These are phyloP conservation scores for Pangasianodon gigas DNA, from an alignment of 2,113 vertebrate species.

Conservation along the genomic window DNA sequence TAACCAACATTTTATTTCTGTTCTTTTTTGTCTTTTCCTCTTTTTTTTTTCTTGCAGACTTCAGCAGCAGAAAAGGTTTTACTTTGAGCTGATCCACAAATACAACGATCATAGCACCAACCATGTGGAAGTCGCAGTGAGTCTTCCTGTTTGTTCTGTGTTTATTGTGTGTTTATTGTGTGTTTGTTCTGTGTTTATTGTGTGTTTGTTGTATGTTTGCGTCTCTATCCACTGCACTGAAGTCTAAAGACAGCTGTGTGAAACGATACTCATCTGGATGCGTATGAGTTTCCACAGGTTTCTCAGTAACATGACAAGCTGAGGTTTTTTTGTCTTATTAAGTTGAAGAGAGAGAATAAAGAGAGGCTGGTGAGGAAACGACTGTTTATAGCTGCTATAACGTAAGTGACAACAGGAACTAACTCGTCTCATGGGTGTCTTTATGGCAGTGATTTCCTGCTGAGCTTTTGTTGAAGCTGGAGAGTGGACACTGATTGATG, in stretches of 20 bases:
- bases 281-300: background rate
- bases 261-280: background rate
- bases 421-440: background rate
- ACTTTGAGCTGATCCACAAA: slow-evolving; percentile 93
- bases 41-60: slow-evolving; percentile 71
- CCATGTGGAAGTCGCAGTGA: slow-evolving; percentile 78
- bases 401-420: background rate
- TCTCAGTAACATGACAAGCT: background rate
- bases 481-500: too few relatives aligned
- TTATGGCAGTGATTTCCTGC: too few relatives aligned
- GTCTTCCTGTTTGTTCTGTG: slow-evolving; percentile 4
- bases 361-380: too few relatives aligned
- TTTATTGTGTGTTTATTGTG: background rate
- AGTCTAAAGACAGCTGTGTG: background rate
- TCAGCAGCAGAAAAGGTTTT: slow-evolving; percentile 78
- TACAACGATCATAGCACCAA: slow-evolving; percentile 85
- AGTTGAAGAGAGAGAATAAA: too few relatives aligned
- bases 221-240: background rate
- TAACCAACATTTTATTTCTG: background rate
- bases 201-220: background rate
- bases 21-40: background rate
- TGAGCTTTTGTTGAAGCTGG: too few relatives aligned
- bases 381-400: background rate
- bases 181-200: background rate
- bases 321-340: too few relatives aligned